Base-by-base conservation (phyloP, 2,797 vertebrate species). In the Forpus xanthops region DNA sequence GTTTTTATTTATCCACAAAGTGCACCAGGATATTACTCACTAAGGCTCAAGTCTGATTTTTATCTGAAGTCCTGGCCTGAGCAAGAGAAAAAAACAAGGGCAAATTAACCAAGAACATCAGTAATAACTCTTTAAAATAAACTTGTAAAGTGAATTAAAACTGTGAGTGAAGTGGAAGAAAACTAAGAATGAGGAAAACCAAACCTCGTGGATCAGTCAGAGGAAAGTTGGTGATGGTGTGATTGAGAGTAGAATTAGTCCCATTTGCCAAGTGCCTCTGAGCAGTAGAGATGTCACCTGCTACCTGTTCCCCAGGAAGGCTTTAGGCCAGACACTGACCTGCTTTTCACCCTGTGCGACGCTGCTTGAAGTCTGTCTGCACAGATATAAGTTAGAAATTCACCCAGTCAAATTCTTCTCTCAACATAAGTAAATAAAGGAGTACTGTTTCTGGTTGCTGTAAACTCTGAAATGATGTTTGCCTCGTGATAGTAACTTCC, bases 1-100 rank as follows among this genome's bases (percentile, higher is more conserved):
- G 86, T 86, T 97, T 98, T 97, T 97, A 96, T 97, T 98, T 97
- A 95, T 97, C 97, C 97, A 96, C 87, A 88, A 97, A 97, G 85
- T 90, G 60, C 92, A 97, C 84, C 89, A 94, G 90, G 92, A 89
- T 96, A 90, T 97, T 93, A 76, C 93, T 97, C 91, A 92, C 80
- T 95, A 89, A 97, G 85, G 67, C 87, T 95, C 67, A 84, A 97
- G 94, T 85, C 95, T 97, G 96, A 96, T 97, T 97, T 95, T 97
- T 96, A 95, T 97, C 96, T 94, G 95, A 94, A 89, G 80, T 96
- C 95, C 89, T 91, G 78, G 83, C 85, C 96, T 96, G 80, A 96
- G 87, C 87, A 75, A 94, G 90, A 87, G 94, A 95, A 74, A 95
- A 97, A 97, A 95, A 50, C 86, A 93, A 96, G 79, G 81, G 85